Base-by-base conservation (phyloP, 2,113 vertebrate genomes). In the Romanogobio albipinnatus region DNA sequence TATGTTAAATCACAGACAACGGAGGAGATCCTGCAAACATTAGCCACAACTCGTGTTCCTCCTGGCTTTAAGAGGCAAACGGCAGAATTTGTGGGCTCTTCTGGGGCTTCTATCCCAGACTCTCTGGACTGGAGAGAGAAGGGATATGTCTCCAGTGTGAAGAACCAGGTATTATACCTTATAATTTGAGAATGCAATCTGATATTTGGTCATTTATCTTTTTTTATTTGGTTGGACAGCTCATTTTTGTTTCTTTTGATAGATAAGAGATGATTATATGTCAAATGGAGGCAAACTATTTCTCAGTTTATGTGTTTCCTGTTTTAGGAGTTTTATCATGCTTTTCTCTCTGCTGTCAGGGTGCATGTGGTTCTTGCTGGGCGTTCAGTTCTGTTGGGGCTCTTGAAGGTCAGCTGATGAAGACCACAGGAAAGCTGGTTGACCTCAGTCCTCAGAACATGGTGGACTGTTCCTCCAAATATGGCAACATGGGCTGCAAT, bases 91-190 rank as follows among this genome's bases (percentile, higher is more conserved):
- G 88, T 0, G 4, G 73, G 87, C 0, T 11, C 76, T 0, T 19
- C 91, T 0, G 81, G 81, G 0, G n/a, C 59, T 0, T 3, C 26
- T 0, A 0, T 93, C 19, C 97, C 97, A 0, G 95, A 94, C 58
- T 83, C 86, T 0, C 0, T 98, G 86, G 97, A 97, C 91, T 97
- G 96, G 97, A 93, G 96, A 87, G 85, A 94, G 5, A 92, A 94
- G 26, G 95, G 95, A 0, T 96, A 89, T 0, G 97, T 98, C 70
- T 96, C 96, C 0, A 58, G 83, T 0, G 97, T 98, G 74, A 98
- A 97, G 86, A 90, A 90, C 58, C 97, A 98, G 96, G 97, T 78
- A 47, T n/a, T n/a, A 45, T 13, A 13, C 13, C 15, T 1, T 9
- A 4, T 39, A 22, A 22, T 70, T 70, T 43, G 22, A n/a, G 15